phyloP scores from a whole-genome alignment of 2,113 vertebrate genomes.

The Nymphicus hollandicus region DNA sequence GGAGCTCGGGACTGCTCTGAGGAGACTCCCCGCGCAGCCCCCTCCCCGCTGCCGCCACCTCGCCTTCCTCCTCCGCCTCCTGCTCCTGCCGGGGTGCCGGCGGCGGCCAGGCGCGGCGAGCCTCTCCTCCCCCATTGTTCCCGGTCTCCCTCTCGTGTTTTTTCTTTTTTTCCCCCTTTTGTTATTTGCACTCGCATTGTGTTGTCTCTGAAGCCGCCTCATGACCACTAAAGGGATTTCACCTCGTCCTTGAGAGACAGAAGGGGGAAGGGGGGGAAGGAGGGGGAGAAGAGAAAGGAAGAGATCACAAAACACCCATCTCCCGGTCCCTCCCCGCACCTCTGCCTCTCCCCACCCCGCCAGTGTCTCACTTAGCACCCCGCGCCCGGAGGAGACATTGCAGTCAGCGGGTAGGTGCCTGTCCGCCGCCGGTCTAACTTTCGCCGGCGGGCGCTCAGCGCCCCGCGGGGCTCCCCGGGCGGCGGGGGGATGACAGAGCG shows the following conservation, averaged over 20 bases:
- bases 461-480: not conserved
- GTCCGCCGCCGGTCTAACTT: conserved; percentile 67
- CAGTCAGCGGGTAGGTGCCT: conserved; percentile 74
- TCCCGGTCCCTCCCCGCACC: conserved; percentile 63
- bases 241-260: conserved; percentile 78
- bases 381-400: conserved; percentile 52
- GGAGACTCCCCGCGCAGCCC: not conserved
- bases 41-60: not conserved
- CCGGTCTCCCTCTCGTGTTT: conserved; percentile 60
- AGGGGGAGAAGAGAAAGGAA: conserved; percentile 5
- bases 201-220: conserved; percentile 78
- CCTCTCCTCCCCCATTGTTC: conserved; percentile 74
- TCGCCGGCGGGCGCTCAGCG: not conserved
- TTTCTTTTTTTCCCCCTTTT: conserved; percentile 29
- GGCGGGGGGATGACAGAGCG: no score
- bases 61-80: not conserved
- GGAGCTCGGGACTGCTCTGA: not conserved
- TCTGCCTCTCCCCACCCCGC: conserved; percentile 56
- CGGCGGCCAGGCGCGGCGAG: conserved; percentile 38
- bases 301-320: conserved; percentile 56
- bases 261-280: not conserved
- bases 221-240: conserved; percentile 80
- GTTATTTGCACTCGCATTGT: conserved; percentile 78
- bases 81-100: conserved; percentile 25
- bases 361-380: conserved; percentile 57